Evolutionary conservation across 2,797 vertebrate genomes (phyloP), one percentile per base, ranked within the genome.

Genomic region (Coreius guichenoti): DNA sequence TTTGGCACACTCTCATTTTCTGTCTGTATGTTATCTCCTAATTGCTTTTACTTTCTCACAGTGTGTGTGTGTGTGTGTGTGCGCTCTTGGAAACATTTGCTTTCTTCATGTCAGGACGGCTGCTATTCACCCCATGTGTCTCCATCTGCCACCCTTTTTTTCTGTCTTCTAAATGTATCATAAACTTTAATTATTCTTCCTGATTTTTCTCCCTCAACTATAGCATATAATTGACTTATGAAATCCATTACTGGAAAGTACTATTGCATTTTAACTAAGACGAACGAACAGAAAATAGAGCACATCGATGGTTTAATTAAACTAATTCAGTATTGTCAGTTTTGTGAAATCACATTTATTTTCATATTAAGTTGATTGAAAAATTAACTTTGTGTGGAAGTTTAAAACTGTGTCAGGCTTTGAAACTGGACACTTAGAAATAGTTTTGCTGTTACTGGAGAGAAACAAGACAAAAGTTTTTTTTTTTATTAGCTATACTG

Each of bases 1-100:
- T 80, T 63, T 75, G 81, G 90, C 89, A 88, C 92, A 90, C 88
- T 92, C 87, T 92, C 90, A 29, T 91, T 90, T 88, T 86, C 87
- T 75, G 89, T 92, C 92, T 93, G 92, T 93, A 89, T 90, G 91
- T 91, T 91, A 92, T 93, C 85, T 85, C 90, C 92, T 93, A 93
- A 94, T 93, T 93, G 91, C 88, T 82, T 93, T 84, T 91, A 87
- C 90, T 89, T 90, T 91, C 75, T 43, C 47, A n/a, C 54, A 13
- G 61, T 26, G 58, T 39, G 45, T 36, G 67, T 31, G 77, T 51
- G 39, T 73, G 58, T 17, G 63, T 80, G 77, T 14, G 68, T 14
- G 68, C 19, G n/a, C 31, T 70, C 80, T 63, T 82, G 63, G 80
- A 70, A 76, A 65, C 31, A n/a, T 78, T 82, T 72, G 16, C 76